Conservation (phyloP, 2,888 invertebrate genomes). For the Drosophila kokeensis region DNA sequence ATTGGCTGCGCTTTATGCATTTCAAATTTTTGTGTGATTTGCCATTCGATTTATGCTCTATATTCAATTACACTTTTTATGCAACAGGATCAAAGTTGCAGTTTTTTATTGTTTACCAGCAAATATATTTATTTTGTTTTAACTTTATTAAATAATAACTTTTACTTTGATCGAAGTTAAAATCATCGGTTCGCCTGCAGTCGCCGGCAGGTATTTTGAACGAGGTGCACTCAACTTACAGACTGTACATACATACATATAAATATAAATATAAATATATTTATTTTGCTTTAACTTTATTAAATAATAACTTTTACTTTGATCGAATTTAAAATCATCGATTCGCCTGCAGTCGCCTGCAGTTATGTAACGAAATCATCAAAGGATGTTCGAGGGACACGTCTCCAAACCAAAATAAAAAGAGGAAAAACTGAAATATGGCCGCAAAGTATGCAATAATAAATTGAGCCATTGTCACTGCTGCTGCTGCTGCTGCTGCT, state of each 20-base stretch:
- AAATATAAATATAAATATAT: not conserved
- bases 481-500: not conserved
- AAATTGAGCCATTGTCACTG: conserved; percentile 74
- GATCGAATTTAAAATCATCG: not conserved
- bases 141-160: not conserved
- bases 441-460: conserved; percentile 78
- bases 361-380: conserved; percentile 30
- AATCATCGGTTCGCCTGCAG: not conserved
- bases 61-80: not conserved
- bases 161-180: not conserved
- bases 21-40: conserved; percentile 1
- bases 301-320: no score
- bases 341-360: not conserved
- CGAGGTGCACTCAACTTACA: no score
- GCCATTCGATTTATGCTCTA: conserved; percentile 20
- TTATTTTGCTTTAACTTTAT: not conserved
- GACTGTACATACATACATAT: no score
- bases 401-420: conserved; percentile 1
- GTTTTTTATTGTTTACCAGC: not conserved
- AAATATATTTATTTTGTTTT: not conserved
- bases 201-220: conserved; percentile 7
- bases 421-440: conserved; percentile 48
- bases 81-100: conserved; percentile 44
- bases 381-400: conserved; percentile 14
- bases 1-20: conserved; percentile 14